Evolutionary conservation across 2,797 vertebrate species (phyloP).

Genomic region (Lacerta viridis): DNA sequence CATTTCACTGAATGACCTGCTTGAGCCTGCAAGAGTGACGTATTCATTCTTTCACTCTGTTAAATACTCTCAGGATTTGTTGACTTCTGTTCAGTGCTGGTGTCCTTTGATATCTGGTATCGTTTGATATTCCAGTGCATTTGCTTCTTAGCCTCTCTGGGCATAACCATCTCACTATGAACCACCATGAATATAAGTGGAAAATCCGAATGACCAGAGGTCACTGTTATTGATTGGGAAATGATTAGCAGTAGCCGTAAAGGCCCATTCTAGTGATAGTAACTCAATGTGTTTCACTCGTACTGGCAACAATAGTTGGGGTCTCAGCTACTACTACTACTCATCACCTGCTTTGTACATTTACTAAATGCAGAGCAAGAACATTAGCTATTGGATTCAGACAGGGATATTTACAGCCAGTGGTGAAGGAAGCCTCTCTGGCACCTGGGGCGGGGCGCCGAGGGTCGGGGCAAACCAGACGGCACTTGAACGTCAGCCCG

Average conservation of each 20-base stretch:
- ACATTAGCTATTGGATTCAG: neutral
- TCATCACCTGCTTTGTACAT: no score
- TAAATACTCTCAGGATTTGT: neutral
- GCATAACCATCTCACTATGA: neutral
- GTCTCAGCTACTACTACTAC: no score
- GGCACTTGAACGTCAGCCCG: no score
- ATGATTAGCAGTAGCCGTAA: neutral
- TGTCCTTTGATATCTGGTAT: slow-evolving; percentile 4
- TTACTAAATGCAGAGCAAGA: neutral
- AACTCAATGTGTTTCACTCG: neutral
- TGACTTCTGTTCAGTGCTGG: slow-evolving; percentile 15
- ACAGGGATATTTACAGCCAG: no score
- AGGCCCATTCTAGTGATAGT: neutral
- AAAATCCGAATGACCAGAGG: neutral
- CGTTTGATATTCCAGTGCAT: slow-evolving; percentile 24
- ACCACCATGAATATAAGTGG: neutral
- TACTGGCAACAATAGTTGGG: no score
- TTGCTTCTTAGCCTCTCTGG: neutral
- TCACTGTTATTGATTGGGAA: neutral
- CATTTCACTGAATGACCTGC: slow-evolving; percentile 27
- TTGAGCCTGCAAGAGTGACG: neutral
- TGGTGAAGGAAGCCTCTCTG: no score
- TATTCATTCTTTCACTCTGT: neutral
- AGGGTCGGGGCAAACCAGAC: no score
- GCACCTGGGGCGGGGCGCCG: no score